phyloP scores from a whole-genome alignment of 2,113 vertebrate genomes.

The Hippocampus abdominalis region DNA sequence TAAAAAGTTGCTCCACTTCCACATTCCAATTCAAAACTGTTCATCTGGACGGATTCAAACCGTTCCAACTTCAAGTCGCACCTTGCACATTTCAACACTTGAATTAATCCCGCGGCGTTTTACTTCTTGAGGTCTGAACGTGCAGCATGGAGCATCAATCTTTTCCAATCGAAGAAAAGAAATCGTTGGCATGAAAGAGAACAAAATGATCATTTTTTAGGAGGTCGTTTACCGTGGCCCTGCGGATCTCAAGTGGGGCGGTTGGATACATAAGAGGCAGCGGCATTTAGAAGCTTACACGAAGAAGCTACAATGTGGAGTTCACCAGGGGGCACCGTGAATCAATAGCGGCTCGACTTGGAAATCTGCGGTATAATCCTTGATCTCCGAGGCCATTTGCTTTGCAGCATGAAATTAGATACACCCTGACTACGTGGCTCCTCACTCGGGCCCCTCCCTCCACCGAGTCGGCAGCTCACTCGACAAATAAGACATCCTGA shows the following conservation, averaged over 20 bases:
- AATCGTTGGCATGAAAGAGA: slow-evolving; percentile 16
- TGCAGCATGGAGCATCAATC: no score
- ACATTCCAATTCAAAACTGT: no score
- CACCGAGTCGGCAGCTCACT: slow-evolving; percentile 29
- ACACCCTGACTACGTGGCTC: slow-evolving; percentile 38
- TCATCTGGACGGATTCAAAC: no score
- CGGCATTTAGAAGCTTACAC: slow-evolving; percentile 63
- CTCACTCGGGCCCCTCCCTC: background rate
- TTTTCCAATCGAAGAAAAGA: background rate
- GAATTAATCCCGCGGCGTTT: no score
- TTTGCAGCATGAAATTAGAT: slow-evolving; percentile 67
- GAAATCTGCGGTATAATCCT: slow-evolving; percentile 70
- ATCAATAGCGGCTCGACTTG: slow-evolving; percentile 65
- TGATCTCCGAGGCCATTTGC: slow-evolving; percentile 68
- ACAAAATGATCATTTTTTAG: slow-evolving; percentile 38
- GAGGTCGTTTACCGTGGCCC: slow-evolving; percentile 33
- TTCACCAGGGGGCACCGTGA: slow-evolving; percentile 48
- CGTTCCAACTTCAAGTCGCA: no score
- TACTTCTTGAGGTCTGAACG: no score
- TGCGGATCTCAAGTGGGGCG: slow-evolving; percentile 20
- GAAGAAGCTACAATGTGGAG: slow-evolving; percentile 43
- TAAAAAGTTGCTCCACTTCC: no score
- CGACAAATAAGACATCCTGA: slow-evolving; percentile 66
- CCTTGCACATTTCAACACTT: no score
- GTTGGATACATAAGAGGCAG: slow-evolving; percentile 24